Conservation (phyloP, 2,888 invertebrate species). For the Epiperipatus broadwayi region DNA sequence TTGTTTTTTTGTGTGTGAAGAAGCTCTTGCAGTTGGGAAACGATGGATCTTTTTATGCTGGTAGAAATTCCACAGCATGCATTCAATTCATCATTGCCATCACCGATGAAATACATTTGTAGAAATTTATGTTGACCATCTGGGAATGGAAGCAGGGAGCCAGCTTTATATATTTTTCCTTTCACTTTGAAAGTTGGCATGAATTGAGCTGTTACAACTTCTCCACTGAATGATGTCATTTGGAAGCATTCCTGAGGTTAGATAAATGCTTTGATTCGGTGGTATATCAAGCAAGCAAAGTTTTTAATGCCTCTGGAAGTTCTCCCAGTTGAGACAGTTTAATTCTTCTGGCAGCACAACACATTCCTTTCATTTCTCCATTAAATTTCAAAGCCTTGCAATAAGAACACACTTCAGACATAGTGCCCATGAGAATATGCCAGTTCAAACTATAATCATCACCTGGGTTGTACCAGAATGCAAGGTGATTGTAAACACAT, state of each 20-base stretch:
- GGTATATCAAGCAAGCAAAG: conserved; percentile 13
- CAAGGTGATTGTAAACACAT: no score
- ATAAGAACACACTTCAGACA: conserved; percentile 15
- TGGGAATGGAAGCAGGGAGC: conserved; percentile 20
- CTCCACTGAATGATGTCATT: no score
- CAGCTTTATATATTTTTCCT: conserved; percentile 23
- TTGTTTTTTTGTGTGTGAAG: conserved; percentile 21
- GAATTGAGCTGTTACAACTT: no score
- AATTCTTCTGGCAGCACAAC: conserved; percentile 18
- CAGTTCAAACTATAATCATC: no score
- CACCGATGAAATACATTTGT: conserved; percentile 23
- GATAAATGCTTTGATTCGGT: conserved; percentile 15
- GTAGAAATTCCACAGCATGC: conserved; percentile 19
- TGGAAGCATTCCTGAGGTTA: no score
- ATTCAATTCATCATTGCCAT: conserved; percentile 19
- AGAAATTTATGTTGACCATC: conserved; percentile 21
- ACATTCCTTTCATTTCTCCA: conserved; percentile 16
- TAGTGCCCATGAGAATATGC: no score
- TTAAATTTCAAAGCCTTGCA: conserved; percentile 16
- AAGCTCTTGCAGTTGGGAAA: conserved; percentile 21
- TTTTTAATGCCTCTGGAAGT: conserved; percentile 16
- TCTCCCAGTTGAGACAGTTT: conserved; percentile 15
- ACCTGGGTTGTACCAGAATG: no score
- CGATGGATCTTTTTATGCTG: conserved; percentile 19
- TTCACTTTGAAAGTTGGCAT: conserved; percentile 21